Percentiles rank a stretch among this genome's conserved stretches.
phyloP scores from a whole-genome alignment of 35 echinoderm and acorn worm genomes.

The Stichopus chloronotus region DNA sequence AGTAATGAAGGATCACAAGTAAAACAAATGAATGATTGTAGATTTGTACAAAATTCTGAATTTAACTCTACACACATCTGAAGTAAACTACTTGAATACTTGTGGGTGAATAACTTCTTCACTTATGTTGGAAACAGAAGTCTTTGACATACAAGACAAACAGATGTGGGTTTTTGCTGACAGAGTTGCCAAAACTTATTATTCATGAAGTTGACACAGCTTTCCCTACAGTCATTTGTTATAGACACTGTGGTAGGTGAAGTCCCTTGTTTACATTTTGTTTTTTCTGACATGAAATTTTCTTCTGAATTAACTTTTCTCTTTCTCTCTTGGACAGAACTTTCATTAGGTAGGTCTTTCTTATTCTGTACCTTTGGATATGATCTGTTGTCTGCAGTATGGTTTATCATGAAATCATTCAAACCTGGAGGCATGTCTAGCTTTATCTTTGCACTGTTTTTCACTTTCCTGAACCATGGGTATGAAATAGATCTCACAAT shows the following conservation, averaged over 20 bases:
- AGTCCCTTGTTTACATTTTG: background rate
- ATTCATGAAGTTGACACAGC: slow-evolving; percentile 1
- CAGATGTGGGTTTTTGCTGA: slow-evolving; percentile 31
- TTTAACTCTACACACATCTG: background rate
- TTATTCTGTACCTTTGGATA: background rate
- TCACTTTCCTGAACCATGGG: background rate
- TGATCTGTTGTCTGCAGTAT: background rate
- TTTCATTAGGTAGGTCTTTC: background rate
- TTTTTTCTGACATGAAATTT: background rate
- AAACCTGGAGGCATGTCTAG: background rate
- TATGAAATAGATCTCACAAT: background rate
- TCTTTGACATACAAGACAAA: slow-evolving; percentile 9
- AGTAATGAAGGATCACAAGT: slow-evolving; percentile 15
- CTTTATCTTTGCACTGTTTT: background rate
- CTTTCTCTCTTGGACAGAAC: background rate
- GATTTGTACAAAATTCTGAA: background rate
- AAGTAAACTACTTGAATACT: too few relatives aligned
- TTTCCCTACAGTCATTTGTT: slow-evolving; percentile 1
- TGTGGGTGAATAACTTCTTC: too few relatives aligned
- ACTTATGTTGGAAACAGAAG: background rate
- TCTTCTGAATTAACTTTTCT: background rate
- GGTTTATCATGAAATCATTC: slow-evolving; percentile 14
- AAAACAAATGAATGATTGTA: slow-evolving; percentile 31
- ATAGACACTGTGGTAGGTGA: background rate
- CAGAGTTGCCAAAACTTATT: slow-evolving; percentile 21